Conservation (phyloP, 2,797 vertebrate species). For the Alosa sapidissima region DNA sequence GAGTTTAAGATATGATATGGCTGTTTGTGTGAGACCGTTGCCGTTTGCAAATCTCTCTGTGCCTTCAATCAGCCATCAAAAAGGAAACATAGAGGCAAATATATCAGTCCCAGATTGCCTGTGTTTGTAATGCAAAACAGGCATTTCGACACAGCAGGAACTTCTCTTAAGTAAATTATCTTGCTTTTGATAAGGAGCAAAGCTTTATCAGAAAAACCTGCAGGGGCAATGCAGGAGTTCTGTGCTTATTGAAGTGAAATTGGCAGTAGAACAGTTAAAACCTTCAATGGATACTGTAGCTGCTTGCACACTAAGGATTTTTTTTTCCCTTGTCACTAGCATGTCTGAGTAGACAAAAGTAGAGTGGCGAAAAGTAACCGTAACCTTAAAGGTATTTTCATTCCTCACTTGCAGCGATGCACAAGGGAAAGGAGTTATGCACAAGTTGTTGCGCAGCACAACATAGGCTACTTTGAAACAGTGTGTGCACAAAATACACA, state of each 20-base stretch:
- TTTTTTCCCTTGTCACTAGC: background rate
- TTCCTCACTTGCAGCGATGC: background rate
- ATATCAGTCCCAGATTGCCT: conserved; percentile 15
- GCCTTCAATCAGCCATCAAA: background rate
- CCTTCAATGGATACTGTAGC: background rate
- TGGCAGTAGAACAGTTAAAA: background rate
- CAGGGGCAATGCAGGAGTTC: background rate
- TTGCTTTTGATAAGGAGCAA: conserved; percentile 53
- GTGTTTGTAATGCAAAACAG: conserved; percentile 64
- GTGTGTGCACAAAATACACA: background rate
- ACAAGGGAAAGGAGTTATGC: background rate
- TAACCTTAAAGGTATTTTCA: background rate
- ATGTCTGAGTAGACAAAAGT: background rate
- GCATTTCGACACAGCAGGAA: conserved; percentile 54
- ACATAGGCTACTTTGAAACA: background rate
- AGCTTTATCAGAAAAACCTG: conserved; percentile 34
- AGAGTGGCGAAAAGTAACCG: background rate
- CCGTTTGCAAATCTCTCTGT: background rate
- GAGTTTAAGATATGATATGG: background rate
- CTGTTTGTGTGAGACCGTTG: background rate
- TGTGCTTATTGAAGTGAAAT: background rate
- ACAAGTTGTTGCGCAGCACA: background rate
- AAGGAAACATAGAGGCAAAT: conserved; percentile 52
- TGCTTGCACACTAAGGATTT: background rate
- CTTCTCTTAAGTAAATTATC: conserved; percentile 42